Evolutionary conservation across 1,140 invertebrate species (phyloP).

Genomic region (Homarus americanus): DNA sequence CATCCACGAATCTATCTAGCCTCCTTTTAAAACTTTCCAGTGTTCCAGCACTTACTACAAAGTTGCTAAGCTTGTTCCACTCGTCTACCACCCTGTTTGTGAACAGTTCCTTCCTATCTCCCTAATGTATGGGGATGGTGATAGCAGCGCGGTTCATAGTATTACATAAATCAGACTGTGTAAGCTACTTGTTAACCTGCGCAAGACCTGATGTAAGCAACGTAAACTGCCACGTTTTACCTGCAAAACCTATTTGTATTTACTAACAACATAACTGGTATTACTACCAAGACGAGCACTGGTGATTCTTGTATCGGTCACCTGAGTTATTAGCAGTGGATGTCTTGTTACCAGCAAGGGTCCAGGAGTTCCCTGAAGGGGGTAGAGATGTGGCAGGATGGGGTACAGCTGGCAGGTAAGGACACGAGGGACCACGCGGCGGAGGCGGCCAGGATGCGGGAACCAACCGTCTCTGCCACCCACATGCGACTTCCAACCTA

Average conservation of each 20-base stretch:
- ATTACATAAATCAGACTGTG: no score
- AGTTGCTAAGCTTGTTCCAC: no score
- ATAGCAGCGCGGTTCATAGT: no score
- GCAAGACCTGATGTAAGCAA: background rate
- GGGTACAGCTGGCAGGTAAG: background rate
- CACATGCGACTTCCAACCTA: background rate
- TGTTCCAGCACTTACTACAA: no score
- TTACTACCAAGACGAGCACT: background rate
- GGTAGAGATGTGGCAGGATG: background rate
- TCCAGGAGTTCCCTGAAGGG: background rate
- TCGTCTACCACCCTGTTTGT: no score
- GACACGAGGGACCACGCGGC: background rate
- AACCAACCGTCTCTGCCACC: background rate
- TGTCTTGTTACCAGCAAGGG: background rate
- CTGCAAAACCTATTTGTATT: no score
- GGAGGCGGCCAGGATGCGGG: background rate
- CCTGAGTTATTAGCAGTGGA: background rate
- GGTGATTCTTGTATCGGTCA: background rate
- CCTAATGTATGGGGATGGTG: no score
- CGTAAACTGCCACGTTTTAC: background rate
- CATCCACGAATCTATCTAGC: no score
- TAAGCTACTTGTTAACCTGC: no score
- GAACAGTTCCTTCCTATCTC: no score
- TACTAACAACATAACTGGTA: no score
- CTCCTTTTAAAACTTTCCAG: no score